A percentile compares a stretch with the other conserved stretches of the same genome.
Conservation (phyloP, 2,888 invertebrate species). For the Cantharis flavilabris region DNA sequence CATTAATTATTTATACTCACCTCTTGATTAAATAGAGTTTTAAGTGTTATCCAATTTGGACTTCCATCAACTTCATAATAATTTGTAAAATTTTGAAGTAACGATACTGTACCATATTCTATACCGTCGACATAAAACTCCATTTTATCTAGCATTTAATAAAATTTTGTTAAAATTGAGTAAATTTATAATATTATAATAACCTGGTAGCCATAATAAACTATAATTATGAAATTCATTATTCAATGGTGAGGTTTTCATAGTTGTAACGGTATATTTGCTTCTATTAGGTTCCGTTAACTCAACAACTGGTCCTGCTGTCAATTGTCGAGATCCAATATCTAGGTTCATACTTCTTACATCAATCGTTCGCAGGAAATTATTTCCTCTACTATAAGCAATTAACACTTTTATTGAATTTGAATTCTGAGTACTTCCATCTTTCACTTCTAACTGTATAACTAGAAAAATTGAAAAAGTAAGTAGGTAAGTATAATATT, state of each 20-base stretch:
- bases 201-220: slow-evolving; percentile 68
- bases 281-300: slow-evolving; percentile 50
- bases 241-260: slow-evolving; percentile 54
- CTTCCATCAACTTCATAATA: background rate
- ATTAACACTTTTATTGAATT: slow-evolving; percentile 40
- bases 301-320: slow-evolving; percentile 59
- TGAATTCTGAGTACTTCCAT: slow-evolving; percentile 17
- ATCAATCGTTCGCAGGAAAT: slow-evolving; percentile 42
- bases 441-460: slow-evolving; percentile 51
- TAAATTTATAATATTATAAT: background rate
- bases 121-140: slow-evolving; percentile 51
- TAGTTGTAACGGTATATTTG: slow-evolving; percentile 43
- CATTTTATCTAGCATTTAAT: slow-evolving; percentile 41
- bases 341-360: slow-evolving; percentile 37
- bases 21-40: slow-evolving; percentile 6
- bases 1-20: background rate
- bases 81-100: background rate
- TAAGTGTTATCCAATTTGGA: background rate
- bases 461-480: slow-evolving; percentile 43
- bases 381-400: slow-evolving; percentile 51
- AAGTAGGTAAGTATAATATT: background rate
- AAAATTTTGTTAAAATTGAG: background rate
- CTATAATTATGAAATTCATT: slow-evolving; percentile 67
- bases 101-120: slow-evolving; percentile 36
- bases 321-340: slow-evolving; percentile 55